phyloP scores from a whole-genome alignment of 2,113 vertebrate genomes.

The Peromyscus maniculatus region DNA sequence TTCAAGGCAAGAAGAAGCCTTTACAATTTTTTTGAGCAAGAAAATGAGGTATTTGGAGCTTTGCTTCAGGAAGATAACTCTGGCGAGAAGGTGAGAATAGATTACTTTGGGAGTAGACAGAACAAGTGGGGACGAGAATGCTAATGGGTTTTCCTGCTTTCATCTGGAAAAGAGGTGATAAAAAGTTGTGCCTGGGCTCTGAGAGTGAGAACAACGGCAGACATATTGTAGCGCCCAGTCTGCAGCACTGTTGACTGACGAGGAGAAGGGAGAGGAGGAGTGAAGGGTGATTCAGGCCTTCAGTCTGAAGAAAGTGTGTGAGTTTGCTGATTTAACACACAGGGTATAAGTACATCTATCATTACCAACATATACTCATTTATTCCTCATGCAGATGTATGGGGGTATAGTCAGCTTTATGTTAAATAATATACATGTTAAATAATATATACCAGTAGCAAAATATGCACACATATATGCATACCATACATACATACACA shows the following conservation, averaged over 20 bases:
- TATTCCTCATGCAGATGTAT: neutral
- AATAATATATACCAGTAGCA: neutral
- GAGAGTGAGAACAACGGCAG: constrained; percentile 49
- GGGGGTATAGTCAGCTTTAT: neutral
- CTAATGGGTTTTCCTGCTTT: constrained; percentile 5
- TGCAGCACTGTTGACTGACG: constrained; percentile 9
- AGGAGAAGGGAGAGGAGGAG: neutral
- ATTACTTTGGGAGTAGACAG: neutral
- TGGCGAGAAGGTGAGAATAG: constrained; percentile 30
- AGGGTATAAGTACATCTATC: neutral
- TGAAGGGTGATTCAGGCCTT: constrained; percentile 48
- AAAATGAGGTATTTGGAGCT: constrained; percentile 37
- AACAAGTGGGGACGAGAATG: neutral
- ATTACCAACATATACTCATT: neutral
- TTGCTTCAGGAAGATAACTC: constrained; percentile 34
- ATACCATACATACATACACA: neutral
- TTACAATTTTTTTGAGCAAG: constrained; percentile 3
- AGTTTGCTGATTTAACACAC: constrained; percentile 25
- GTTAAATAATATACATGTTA: neutral
- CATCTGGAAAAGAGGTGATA: constrained; percentile 32
- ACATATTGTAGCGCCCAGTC: neutral
- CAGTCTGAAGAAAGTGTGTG: neutral
- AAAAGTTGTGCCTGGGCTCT: constrained; percentile 24
- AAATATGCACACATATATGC: neutral
- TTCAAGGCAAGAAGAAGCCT: neutral